Conservation (phyloP, 1,140 invertebrate species). For the Rhizoglyphus robini region DNA sequence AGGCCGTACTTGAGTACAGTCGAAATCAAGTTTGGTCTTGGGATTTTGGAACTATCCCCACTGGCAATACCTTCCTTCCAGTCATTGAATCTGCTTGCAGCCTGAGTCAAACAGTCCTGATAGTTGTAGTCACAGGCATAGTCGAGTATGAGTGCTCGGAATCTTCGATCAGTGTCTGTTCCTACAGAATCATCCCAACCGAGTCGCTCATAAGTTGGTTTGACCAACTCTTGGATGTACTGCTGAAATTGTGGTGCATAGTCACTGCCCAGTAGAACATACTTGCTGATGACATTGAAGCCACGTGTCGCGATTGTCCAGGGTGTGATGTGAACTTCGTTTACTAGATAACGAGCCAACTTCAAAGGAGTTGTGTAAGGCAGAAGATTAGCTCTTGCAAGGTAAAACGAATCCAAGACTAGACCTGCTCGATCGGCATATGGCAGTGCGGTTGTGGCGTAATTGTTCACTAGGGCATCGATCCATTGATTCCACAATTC, state of each 20-base stretch:
- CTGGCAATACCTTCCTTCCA: background rate
- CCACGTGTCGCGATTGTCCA: constrained; percentile 24
- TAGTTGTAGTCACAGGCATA: background rate
- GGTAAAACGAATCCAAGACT: constrained; percentile 34
- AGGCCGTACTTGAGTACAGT: constrained; percentile 12
- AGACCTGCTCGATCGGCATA: constrained; percentile 30
- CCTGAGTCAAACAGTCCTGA: background rate
- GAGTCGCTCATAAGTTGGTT: background rate
- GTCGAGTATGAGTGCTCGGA: constrained; percentile 3
- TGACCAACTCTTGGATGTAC: background rate
- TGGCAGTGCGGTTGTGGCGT: background rate
- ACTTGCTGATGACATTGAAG: background rate
- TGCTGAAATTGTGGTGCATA: background rate
- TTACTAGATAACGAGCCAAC: constrained; percentile 27
- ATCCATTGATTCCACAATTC: constrained; percentile 49
- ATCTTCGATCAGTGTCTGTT: background rate
- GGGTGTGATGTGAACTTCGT: constrained; percentile 28
- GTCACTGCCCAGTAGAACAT: background rate
- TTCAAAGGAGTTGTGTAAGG: constrained; percentile 28
- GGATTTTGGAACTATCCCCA: background rate
- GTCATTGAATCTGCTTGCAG: background rate
- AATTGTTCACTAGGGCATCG: constrained; percentile 1
- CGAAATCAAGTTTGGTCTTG: constrained; percentile 6
- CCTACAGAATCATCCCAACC: constrained; percentile 11
- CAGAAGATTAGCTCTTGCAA: constrained; percentile 30